phyloP scores from a whole-genome alignment of 2,888 invertebrate genomes.

The Autographa gamma region DNA sequence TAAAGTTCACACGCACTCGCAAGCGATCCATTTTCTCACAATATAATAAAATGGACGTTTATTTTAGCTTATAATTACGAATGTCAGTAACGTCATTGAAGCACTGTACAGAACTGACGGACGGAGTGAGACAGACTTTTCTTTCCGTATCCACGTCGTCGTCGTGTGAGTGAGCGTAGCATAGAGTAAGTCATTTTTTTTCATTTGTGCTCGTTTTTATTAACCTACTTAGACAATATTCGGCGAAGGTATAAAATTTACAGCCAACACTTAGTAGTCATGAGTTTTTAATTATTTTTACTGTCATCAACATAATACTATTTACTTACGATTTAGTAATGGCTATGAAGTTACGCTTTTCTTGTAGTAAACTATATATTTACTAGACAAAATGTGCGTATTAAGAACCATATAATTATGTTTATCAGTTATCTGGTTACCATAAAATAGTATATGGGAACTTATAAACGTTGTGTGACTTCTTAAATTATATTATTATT shows the following conservation, averaged over 20 bases:
- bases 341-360: too few relatives aligned
- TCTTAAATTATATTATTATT: too few relatives aligned
- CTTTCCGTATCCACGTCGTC: not conserved
- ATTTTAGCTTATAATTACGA: constrained; percentile 47
- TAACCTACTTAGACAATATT: not conserved
- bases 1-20: constrained; percentile 65
- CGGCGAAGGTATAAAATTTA: not conserved
- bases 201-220: not conserved
- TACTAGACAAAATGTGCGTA: too few relatives aligned
- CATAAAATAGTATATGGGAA: too few relatives aligned
- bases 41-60: constrained; percentile 53
- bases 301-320: not conserved
- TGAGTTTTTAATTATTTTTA: not conserved
- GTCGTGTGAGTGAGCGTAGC: not conserved
- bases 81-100: constrained; percentile 63
- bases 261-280: not conserved
- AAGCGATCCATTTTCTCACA: constrained; percentile 69
- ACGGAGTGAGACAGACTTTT: constrained; percentile 2
- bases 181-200: not conserved
- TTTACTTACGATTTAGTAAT: not conserved
- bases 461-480: too few relatives aligned
- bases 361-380: too few relatives aligned
- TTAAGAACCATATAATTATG: too few relatives aligned
- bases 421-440: too few relatives aligned
- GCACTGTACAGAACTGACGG: constrained; percentile 42